Conservation (phyloP, 2,797 vertebrate genomes). For the Notolabrus celidotus region DNA sequence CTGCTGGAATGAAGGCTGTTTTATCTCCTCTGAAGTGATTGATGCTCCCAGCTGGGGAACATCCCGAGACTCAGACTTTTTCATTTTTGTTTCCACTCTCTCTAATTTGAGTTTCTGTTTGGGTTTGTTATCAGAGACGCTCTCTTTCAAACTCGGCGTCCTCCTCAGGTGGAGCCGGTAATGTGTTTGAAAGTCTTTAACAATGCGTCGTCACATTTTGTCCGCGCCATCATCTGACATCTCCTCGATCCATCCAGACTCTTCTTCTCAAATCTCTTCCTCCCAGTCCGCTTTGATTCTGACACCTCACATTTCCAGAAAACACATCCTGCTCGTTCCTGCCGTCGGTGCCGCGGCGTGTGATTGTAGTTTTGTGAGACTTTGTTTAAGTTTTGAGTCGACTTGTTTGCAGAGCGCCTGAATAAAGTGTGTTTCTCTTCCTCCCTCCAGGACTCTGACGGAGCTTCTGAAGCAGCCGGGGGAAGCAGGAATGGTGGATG, state of each 20-base stretch:
- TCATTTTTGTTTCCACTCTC: slow-evolving; percentile 47
- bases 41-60: slow-evolving; percentile 61
- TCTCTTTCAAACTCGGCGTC: slow-evolving; percentile 24
- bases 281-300: slow-evolving; percentile 6
- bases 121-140: slow-evolving; percentile 23
- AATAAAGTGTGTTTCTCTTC: slow-evolving; percentile 11
- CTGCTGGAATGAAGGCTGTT: slow-evolving; percentile 42
- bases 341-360: neutral
- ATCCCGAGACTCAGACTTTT: slow-evolving; percentile 49
- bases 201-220: slow-evolving; percentile 11
- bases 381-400: neutral
- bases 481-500: slow-evolving; percentile 82
- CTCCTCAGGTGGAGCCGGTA: slow-evolving; percentile 1
- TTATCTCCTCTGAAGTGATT: slow-evolving; percentile 61
- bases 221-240: slow-evolving; percentile 23
- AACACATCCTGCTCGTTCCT: neutral
- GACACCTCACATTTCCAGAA: neutral
- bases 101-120: slow-evolving; percentile 36
- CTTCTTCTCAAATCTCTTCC: neutral
- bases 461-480: slow-evolving; percentile 95
- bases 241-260: slow-evolving; percentile 6
- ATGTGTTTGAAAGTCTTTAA: slow-evolving; percentile 15
- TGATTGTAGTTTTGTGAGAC: neutral
- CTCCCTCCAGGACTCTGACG: slow-evolving; percentile 88
- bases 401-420: neutral